Evolutionary conservation across 2,797 vertebrate genomes (phyloP), one percentile per base, ranked within the genome.

Genomic region (Phoebastria nigripes): DNA sequence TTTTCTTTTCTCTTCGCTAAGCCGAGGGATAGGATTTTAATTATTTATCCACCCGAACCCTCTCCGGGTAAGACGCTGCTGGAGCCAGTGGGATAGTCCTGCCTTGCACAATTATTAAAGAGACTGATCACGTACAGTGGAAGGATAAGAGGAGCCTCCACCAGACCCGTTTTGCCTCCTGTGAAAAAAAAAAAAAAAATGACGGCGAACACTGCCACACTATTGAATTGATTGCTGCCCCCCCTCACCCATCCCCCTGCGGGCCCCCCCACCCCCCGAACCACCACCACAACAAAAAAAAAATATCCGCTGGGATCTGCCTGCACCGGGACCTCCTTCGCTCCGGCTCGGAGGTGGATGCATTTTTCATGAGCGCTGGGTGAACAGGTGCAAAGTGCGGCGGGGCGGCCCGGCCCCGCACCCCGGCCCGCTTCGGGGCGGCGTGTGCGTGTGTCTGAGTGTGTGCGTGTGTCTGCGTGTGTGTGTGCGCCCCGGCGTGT

Each of bases 371-470:
- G 97, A 98, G 97, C 96, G 89, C 94, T 33, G 95, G 97, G 97
- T 98, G 98, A 98, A 98, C 98, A 98, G 98, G 98, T 98, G 98
- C 98, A 97, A 97, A 97, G 97, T 97, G 97, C 94, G 90, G 92
- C 89, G 85, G 96, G 96, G 96, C 95, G 96, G 92, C 90, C 97
- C 94, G 96, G 96, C 93, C 72, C 90, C 66, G 91, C 78, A 81
- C 93, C 96, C 93, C 59, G 85, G 92, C 94, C 93, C 96, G 96
- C 81, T 69, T 39, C 82, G 82, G 84, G 79, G 93, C 95, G 70
- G 88, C 37, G 95, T 87, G 90, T 83, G 83, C 70, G 89, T 66
- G 59, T 35, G 71, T n/a, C 47, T 7, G 65, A 20, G 41, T 29
- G 44, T 20, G 14, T 13, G 39, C 12, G 76, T n/a, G 24, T 19